phyloP scores from a whole-genome alignment of 2,113 vertebrate genomes.

The Budorcas taxicolor region DNA sequence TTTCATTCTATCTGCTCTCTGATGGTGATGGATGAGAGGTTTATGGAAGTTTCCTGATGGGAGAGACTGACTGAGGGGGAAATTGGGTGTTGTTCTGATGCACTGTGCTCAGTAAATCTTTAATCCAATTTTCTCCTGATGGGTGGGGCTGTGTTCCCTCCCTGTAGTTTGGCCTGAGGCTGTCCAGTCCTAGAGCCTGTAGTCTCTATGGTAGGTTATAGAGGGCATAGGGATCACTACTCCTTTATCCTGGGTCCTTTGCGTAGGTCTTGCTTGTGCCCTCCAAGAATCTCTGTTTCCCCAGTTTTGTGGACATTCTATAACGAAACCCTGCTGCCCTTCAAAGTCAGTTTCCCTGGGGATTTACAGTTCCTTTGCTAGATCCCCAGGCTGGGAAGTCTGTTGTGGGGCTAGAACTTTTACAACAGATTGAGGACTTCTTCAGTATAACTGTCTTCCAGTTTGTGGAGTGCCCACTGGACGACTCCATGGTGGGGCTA shows the following conservation, averaged over 20 bases:
- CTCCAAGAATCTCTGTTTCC: neutral
- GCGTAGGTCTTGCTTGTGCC: neutral
- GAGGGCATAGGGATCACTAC: neutral
- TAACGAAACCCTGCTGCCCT: neutral
- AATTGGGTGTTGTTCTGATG: neutral
- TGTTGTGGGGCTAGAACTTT: neutral
- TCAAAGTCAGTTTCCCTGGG: neutral
- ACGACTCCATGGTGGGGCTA: neutral
- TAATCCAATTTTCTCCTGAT: neutral
- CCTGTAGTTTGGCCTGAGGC: neutral
- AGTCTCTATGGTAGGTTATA: neutral
- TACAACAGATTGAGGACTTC: neutral
- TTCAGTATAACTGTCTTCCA: neutral
- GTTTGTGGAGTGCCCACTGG: accelerated
- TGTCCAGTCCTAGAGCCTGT: neutral
- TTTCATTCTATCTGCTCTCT: neutral
- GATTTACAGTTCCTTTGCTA: neutral
- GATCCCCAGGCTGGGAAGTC: neutral
- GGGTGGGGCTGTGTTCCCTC: neutral
- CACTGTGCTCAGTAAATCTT: neutral
- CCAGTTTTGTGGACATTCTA: neutral
- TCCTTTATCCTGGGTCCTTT: neutral
- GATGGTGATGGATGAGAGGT: neutral
- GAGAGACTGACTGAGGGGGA: neutral
- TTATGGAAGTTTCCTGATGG: neutral